These are phyloP conservation scores for Deroplatys truncata DNA, from an alignment of 2,888 invertebrate species.

Conservation along the genomic window DNA sequence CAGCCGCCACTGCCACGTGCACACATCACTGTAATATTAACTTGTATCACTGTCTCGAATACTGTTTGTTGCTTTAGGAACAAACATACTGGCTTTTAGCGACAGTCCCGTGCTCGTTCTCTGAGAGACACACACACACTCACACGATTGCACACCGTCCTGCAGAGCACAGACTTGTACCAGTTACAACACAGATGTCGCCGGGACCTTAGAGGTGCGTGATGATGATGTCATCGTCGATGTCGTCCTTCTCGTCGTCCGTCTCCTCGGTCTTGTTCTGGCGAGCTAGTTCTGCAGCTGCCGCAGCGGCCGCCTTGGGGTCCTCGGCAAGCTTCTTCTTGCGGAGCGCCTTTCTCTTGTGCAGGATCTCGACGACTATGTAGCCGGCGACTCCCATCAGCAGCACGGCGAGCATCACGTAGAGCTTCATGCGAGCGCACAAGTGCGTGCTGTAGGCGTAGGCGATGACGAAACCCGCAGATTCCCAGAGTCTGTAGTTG, in stretches of 20 bases:
- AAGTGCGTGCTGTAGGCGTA: slow-evolving; percentile 85
- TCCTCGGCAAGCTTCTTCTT: slow-evolving; percentile 69
- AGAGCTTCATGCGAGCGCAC: slow-evolving; percentile 81
- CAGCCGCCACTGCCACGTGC: background rate
- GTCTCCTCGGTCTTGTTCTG: slow-evolving; percentile 60
- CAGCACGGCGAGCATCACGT: slow-evolving; percentile 75
- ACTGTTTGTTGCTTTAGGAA: background rate
- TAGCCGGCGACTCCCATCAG: slow-evolving; percentile 72
- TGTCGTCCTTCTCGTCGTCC: slow-evolving; percentile 81
- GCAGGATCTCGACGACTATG: slow-evolving; percentile 73
- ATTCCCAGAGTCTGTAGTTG: slow-evolving; percentile 87
- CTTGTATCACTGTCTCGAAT: background rate
- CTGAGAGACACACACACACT: too few species aligned
- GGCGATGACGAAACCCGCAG: slow-evolving; percentile 83
- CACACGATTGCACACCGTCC: background rate
- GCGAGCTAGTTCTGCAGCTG: slow-evolving; percentile 57
- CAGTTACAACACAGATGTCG: background rate
- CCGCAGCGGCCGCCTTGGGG: slow-evolving; percentile 58
- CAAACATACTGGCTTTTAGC: background rate
- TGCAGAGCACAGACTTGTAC: background rate
- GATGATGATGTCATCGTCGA: slow-evolving; percentile 83
- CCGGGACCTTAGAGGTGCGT: slow-evolving; percentile 63
- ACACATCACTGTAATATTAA: too few species aligned
- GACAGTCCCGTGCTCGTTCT: background rate
- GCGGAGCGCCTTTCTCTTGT: slow-evolving; percentile 75